A percentile compares a stretch with the other conserved stretches of the same genome.
phyloP scores from a whole-genome alignment of 2,797 vertebrate genomes.

The Etheostoma perlongum region DNA sequence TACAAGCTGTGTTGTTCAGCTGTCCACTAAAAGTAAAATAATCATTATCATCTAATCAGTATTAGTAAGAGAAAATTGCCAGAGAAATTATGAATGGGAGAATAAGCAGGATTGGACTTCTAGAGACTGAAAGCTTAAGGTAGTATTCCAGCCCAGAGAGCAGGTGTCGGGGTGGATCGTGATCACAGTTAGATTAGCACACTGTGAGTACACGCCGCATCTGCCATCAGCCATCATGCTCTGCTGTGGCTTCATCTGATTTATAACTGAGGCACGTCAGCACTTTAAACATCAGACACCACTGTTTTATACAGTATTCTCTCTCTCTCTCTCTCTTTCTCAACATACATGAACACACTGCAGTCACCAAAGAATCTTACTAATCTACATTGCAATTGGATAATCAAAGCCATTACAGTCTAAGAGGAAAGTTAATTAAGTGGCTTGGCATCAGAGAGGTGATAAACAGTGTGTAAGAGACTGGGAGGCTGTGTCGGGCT shows the following conservation, averaged over 20 bases:
- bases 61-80: not conserved
- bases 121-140: not conserved
- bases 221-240: slow-evolving; percentile 7
- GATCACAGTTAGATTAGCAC: slow-evolving; percentile 34
- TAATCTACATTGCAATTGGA: slow-evolving; percentile 35
- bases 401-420: slow-evolving; percentile 22
- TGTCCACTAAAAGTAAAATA: not conserved
- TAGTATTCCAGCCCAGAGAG: slow-evolving; percentile 1
- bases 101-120: not conserved
- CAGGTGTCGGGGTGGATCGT: slow-evolving; percentile 35
- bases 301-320: not conserved
- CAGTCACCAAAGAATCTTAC: slow-evolving; percentile 10
- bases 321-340: not conserved
- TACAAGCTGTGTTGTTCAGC: not conserved
- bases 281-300: slow-evolving; percentile 13
- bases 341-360: not conserved
- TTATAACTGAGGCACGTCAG: slow-evolving; percentile 20
- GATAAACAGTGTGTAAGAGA: slow-evolving; percentile 11
- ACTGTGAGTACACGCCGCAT: slow-evolving; percentile 31
- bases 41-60: not conserved
- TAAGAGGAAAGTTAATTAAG: slow-evolving; percentile 26
- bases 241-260: slow-evolving; percentile 25
- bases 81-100: not conserved
- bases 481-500: not conserved
- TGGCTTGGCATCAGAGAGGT: slow-evolving; percentile 7